Conservation (phyloP, 2,113 vertebrate genomes). For the Hepsetus odoe region DNA sequence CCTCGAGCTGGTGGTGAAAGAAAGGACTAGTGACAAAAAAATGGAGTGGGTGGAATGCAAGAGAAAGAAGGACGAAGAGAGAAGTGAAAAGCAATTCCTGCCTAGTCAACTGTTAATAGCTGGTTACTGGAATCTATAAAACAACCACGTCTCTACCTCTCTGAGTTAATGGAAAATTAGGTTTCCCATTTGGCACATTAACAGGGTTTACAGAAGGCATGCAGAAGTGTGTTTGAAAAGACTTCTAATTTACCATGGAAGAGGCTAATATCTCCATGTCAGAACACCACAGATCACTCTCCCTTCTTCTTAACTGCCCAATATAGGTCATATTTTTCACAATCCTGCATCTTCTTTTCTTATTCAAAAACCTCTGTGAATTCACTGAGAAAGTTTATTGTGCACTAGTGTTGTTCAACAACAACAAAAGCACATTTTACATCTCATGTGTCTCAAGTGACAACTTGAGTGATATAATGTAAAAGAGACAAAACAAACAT, state of each 20-base stretch:
- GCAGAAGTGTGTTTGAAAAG: constrained; percentile 84
- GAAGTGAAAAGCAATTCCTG: constrained; percentile 82
- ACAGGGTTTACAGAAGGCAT: constrained; percentile 86
- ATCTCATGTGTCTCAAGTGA: too few relatives aligned
- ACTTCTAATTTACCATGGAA: constrained; percentile 86
- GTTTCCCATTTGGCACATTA: constrained; percentile 93
- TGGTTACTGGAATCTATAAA: constrained; percentile 95
- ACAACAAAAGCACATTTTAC: too few relatives aligned
- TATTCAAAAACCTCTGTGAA: too few relatives aligned
- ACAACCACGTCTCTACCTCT: constrained; percentile 82
- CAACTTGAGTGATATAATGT: too few relatives aligned
- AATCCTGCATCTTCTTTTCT: constrained; percentile 54
- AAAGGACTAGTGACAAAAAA: too few relatives aligned
- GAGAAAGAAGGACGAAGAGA: neutral
- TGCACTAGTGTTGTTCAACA: too few relatives aligned
- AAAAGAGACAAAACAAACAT: too few relatives aligned
- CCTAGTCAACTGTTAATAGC: constrained; percentile 93
- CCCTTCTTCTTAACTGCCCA: constrained; percentile 84
- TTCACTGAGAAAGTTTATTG: too few relatives aligned
- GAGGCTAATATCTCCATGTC: constrained; percentile 79
- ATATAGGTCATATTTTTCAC: constrained; percentile 86
- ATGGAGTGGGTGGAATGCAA: constrained; percentile 4
- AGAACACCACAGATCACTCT: constrained; percentile 90
- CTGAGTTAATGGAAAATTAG: constrained; percentile 97
- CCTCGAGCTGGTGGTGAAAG: constrained; percentile 74